These are phyloP conservation scores for Eupeodes latifasciatus DNA, from an alignment of 2,888 invertebrate species.

Conservation along the genomic window DNA sequence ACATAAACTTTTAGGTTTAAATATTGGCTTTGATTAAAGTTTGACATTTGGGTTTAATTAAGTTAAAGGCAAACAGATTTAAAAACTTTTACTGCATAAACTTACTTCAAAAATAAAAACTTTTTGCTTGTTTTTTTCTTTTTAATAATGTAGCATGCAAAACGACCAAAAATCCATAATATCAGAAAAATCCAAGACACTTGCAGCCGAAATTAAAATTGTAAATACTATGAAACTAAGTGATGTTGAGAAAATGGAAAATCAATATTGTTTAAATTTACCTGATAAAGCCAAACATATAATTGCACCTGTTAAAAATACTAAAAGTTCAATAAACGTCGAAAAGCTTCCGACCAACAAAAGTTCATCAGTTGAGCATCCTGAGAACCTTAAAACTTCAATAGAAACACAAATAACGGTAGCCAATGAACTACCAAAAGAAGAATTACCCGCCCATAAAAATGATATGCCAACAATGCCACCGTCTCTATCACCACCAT, in stretches of 20 bases:
- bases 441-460: conserved; percentile 27
- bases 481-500: background rate
- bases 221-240: conserved; percentile 79
- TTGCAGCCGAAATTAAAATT: conserved; percentile 81
- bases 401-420: background rate
- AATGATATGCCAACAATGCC: background rate
- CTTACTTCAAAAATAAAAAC: background rate
- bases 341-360: background rate
- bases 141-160: conserved; percentile 78
- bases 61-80: too few species aligned
- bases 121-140: background rate
- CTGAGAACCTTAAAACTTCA: conserved; percentile 1
- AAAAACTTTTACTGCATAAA: too few species aligned
- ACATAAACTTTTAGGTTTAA: too few species aligned
- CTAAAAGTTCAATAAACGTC: background rate
- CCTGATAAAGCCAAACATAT: background rate
- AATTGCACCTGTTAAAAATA: background rate
- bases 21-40: too few species aligned
- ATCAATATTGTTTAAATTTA: background rate
- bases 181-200: conserved; percentile 78
- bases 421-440: background rate
- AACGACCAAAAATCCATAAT: conserved; percentile 80
- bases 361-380: background rate
- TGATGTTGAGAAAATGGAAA: conserved; percentile 51
- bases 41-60: too few species aligned